Base-by-base conservation (phyloP, 1,140 invertebrate genomes). In the Pachypeltis micranthus region DNA sequence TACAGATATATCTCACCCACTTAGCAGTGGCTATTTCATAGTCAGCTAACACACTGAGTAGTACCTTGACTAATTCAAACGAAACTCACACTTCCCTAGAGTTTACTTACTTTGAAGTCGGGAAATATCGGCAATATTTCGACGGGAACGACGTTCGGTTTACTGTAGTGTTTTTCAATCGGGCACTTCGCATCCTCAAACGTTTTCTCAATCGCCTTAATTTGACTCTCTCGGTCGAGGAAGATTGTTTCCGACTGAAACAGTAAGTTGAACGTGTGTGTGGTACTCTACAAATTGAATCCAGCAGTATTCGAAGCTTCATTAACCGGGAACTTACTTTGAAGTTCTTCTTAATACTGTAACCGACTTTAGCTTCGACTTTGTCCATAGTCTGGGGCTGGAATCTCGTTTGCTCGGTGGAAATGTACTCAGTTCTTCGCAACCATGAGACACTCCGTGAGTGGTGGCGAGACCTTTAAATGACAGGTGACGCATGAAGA, bases 351-450 rank as follows among this genome's bases (percentile, higher is more conserved):
- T 97, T 97, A 63, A 98, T 93, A 77, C 90, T 96, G 74, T 93
- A 98, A 71, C 96, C 96, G 69, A 99, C 94, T 83, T 95, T 96
- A 26, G 93, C 92, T 80, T 98, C 94, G 71, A 94, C 91, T 80
- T 96, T 96, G 69, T 97, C 93, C 78, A 93, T 91, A 69, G 86
- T 92, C 74, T 91, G 91, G 29, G 92, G 91, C 72, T 95, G 93
- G 74, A 96, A 98, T 68, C 96, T 81, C 27, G 95, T 98, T 71
- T 95, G 94, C 79, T 99, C 96, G 26, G 96, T 95, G 2, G 96
- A 98, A 72, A 99, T 99, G 73, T 99, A 99, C 75, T 99, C 96
- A 0, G 96, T 99, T 71, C 96, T 86, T 58, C 96, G 83, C 69
- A 98, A 80, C 94, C 95, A 98, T 1, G 94, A 96, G 1, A 98